Percentiles rank a stretch among this genome's conserved stretches.
Conservation (phyloP, 2,113 vertebrate genomes). For the Uropsilus gracilis region DNA sequence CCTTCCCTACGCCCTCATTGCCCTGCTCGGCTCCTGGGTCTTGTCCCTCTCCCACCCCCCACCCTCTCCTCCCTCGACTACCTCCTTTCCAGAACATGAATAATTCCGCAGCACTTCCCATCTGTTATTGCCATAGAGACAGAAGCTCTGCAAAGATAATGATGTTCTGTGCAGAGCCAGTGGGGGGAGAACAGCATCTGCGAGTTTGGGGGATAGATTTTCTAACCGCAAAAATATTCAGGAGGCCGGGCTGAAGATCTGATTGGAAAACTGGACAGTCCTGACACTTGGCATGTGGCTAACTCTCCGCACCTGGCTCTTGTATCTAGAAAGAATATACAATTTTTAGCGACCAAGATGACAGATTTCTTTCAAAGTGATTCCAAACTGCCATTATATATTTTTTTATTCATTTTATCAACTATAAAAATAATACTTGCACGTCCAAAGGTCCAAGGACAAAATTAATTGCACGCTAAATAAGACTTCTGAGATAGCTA, state of each 20-base stretch:
- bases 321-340: slow-evolving; percentile 34
- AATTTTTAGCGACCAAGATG: slow-evolving; percentile 53
- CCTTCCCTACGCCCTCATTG: background rate
- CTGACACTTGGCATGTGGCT: background rate
- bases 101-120: slow-evolving; percentile 81
- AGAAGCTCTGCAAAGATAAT: slow-evolving; percentile 80
- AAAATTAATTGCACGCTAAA: slow-evolving; percentile 31
- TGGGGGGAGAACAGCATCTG: slow-evolving; percentile 75
- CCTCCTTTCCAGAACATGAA: slow-evolving; percentile 78
- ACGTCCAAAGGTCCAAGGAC: background rate
- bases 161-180: slow-evolving; percentile 77
- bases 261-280: background rate
- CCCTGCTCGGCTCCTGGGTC: slow-evolving; percentile 13
- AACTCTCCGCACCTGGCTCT: background rate
- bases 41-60: background rate
- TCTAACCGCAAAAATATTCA: slow-evolving; percentile 49
- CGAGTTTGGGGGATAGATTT: slow-evolving; percentile 61
- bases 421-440: slow-evolving; percentile 58
- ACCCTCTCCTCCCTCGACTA: slow-evolving; percentile 43
- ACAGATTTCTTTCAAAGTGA: background rate
- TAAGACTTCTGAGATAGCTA: slow-evolving; percentile 37
- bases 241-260: slow-evolving; percentile 9
- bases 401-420: slow-evolving; percentile 35
- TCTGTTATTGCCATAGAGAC: slow-evolving; percentile 84
- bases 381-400: slow-evolving; percentile 43